Percentiles rank a stretch among this genome's conserved stretches.
Evolutionary conservation across 2,888 invertebrate genomes (phyloP).

Genomic region (Scaptodrosophila latifasciaeformis): DNA sequence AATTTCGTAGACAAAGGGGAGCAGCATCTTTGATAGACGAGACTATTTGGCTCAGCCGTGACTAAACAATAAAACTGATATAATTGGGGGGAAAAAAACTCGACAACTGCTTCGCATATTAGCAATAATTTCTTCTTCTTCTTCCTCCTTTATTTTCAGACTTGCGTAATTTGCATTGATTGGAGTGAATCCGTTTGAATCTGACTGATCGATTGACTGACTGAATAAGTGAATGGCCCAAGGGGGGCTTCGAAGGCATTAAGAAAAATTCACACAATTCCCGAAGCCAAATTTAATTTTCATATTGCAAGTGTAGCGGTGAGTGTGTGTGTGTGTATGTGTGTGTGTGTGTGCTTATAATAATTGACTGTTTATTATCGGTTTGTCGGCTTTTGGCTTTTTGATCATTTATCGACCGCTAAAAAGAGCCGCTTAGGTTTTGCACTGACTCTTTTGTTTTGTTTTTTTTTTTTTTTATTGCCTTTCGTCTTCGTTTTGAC

Average conservation of each 20-base stretch:
- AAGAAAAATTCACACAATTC: no score
- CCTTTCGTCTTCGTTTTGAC: no score
- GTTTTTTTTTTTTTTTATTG: no score
- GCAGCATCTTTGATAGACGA: no score
- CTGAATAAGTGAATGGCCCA: conserved; percentile 34
- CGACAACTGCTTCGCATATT: no score
- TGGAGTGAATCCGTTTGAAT: conserved; percentile 30
- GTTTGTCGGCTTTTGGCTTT: conserved; percentile 40
- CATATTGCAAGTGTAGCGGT: conserved; percentile 47
- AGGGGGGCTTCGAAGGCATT: not conserved
- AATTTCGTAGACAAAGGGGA: no score
- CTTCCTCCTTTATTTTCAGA: no score
- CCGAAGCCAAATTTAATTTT: conserved; percentile 52
- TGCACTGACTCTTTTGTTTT: conserved; percentile 16
- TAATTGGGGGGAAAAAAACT: no score
- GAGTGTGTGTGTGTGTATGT: conserved; percentile 1
- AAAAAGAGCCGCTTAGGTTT: conserved; percentile 42
- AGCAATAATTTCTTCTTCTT: no score
- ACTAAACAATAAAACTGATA: no score
- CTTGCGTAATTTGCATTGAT: conserved; percentile 54
- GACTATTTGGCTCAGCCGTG: no score
- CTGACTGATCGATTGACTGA: conserved; percentile 23
- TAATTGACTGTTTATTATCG: conserved; percentile 65
- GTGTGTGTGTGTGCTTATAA: conserved; percentile 25
- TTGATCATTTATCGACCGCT: conserved; percentile 55